Conservation (phyloP, 2,888 invertebrate species). For the Ceramica pisi region DNA sequence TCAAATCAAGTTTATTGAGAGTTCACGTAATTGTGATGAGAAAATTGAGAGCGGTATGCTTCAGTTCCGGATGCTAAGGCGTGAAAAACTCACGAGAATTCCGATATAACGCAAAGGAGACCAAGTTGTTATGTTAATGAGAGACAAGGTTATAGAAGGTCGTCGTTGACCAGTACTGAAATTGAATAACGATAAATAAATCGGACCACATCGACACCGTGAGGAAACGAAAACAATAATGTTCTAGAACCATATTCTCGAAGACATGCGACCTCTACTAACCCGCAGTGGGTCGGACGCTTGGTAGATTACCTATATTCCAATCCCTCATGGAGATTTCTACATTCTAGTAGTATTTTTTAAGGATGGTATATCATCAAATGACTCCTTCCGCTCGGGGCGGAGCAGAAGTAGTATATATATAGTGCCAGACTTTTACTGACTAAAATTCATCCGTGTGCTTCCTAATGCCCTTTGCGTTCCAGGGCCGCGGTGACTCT, state of each 20-base stretch:
- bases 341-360: no score
- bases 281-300: background rate
- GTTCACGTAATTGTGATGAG: constrained; percentile 29
- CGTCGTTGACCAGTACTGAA: background rate
- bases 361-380: no score
- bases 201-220: background rate
- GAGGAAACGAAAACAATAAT: background rate
- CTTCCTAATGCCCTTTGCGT: no score
- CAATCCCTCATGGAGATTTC: background rate
- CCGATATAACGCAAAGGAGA: background rate
- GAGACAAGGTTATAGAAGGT: constrained; percentile 12
- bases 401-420: no score
- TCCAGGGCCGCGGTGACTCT: no score
- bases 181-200: background rate
- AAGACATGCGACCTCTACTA: background rate
- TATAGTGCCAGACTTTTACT: no score
- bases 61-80: background rate
- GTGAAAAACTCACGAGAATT: constrained; percentile 22
- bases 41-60: constrained; percentile 10
- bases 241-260: background rate
- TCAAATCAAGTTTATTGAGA: constrained; percentile 42
- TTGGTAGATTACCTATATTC: background rate
- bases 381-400: no score
- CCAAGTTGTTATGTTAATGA: constrained; percentile 4
- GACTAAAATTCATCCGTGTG: no score